A percentile compares a stretch with the other conserved stretches of the same genome.
These are phyloP conservation scores for Anaspis maculata DNA, from an alignment of 2,888 invertebrate genomes.

Conservation along the genomic window DNA sequence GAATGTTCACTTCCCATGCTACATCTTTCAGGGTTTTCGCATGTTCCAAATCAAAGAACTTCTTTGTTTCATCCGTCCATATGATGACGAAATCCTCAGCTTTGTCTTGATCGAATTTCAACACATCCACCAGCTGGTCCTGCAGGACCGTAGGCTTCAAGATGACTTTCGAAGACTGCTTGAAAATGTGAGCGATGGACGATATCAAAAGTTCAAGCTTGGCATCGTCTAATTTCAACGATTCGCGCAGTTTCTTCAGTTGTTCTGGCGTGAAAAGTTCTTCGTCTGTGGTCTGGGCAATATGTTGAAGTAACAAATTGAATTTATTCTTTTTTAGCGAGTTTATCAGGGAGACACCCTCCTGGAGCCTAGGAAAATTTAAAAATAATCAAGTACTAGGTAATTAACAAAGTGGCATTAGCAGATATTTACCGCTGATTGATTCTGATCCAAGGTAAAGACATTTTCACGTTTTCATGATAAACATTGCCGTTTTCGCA, in stretches of 20 bases:
- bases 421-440: conserved; percentile 25
- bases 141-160: conserved; percentile 48
- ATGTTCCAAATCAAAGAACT: conserved; percentile 44
- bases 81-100: conserved; percentile 47
- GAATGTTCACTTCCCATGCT: conserved; percentile 49
- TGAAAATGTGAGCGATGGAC: conserved; percentile 39
- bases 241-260: conserved; percentile 25
- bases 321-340: conserved; percentile 26
- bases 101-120: conserved; percentile 46
- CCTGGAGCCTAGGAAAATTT: conserved; percentile 26
- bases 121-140: conserved; percentile 43
- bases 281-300: conserved; percentile 21
- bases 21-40: conserved; percentile 46
- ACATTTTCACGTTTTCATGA: conserved; percentile 66
- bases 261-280: conserved; percentile 27
- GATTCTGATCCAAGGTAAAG: conserved; percentile 23
- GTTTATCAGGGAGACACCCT: conserved; percentile 31
- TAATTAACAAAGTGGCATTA: conserved; percentile 1
- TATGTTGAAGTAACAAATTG: conserved; percentile 24
- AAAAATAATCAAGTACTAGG: conserved; percentile 2
- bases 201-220: conserved; percentile 27
- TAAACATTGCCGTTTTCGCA: conserved; percentile 64
- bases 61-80: conserved; percentile 48
- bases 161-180: conserved; percentile 45
- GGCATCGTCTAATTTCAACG: conserved; percentile 23